A percentile compares a stretch with the other conserved stretches of the same genome.
Conservation (phyloP, 2,888 invertebrate genomes). For the Stratiomys singularior region DNA sequence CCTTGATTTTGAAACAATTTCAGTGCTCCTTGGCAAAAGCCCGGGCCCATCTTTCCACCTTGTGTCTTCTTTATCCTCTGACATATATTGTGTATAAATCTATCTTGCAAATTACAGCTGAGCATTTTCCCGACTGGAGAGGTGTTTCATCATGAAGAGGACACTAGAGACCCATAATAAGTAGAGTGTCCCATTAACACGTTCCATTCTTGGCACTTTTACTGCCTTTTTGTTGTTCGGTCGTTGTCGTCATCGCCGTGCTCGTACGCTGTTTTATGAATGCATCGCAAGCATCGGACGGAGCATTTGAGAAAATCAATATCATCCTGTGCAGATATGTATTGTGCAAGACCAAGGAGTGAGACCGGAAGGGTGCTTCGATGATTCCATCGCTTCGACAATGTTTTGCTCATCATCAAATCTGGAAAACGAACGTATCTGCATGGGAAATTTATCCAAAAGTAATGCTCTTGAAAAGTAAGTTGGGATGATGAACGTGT, state of each 20-base stretch:
- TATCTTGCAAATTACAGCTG: conserved; percentile 42
- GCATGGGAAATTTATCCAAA: conserved; percentile 32
- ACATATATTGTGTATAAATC: conserved; percentile 27
- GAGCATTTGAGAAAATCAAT: conserved; percentile 38
- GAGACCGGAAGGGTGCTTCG: background rate
- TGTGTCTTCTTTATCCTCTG: conserved; percentile 9
- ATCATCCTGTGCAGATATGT: conserved; percentile 17
- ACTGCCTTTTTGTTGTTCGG: conserved; percentile 47
- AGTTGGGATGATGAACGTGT: conserved; percentile 30
- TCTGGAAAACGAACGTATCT: conserved; percentile 23
- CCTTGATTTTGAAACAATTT: background rate
- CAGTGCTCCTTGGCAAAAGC: background rate
- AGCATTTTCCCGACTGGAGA: conserved; percentile 29
- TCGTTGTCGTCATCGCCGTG: conserved; percentile 31
- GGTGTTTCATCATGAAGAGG: conserved; percentile 49
- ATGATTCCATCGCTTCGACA: conserved; percentile 12
- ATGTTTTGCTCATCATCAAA: conserved; percentile 41
- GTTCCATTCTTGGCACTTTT: conserved; percentile 50
- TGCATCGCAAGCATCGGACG: conserved; percentile 35
- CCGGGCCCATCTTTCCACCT: background rate
- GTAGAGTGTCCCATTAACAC: conserved; percentile 53
- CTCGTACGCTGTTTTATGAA: conserved; percentile 35
- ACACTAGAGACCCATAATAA: conserved; percentile 52
- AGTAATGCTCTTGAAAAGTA: conserved; percentile 21
- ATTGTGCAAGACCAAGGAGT: background rate